Conservation (phyloP, 2,888 invertebrate genomes). For the Ypsolopha sequella region DNA sequence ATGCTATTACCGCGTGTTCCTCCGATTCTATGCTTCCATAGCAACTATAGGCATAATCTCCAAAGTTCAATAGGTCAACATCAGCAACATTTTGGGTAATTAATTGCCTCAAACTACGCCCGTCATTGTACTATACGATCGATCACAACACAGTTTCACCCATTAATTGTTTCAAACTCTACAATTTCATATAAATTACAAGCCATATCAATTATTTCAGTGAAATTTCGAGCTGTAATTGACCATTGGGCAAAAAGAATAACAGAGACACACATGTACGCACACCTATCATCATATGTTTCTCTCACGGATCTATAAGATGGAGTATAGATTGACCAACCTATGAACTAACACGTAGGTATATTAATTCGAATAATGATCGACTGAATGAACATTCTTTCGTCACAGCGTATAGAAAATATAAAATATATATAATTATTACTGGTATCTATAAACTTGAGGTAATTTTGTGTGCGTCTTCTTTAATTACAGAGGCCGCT, state of each 20-base stretch:
- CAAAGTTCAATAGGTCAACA: no score
- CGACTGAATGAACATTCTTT: constrained; percentile 52
- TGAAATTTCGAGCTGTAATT: no score
- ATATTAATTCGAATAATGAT: constrained; percentile 70
- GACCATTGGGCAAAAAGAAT: not conserved
- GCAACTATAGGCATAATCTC: no score
- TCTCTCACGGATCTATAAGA: constrained; percentile 63
- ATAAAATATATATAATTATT: constrained; percentile 65
- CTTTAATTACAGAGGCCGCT: constrained; percentile 62
- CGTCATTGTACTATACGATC: constrained; percentile 23
- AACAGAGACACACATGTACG: constrained; percentile 40
- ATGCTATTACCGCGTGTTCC: no score
- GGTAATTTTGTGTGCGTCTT: constrained; percentile 60
- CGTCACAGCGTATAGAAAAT: constrained; percentile 67
- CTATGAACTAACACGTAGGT: constrained; percentile 67
- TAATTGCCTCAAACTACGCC: not conserved
- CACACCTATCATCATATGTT: constrained; percentile 33
- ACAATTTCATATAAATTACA: no score
- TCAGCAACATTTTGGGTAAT: no score
- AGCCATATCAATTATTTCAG: no score
- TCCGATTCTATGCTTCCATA: no score
- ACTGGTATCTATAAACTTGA: constrained; percentile 28
- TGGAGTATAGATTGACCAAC: constrained; percentile 46
- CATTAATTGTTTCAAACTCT: no score
- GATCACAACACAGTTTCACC: constrained; percentile 14